Percentiles rank a stretch among this genome's conserved stretches.
Conservation (phyloP, 2,888 invertebrate species). For the Crepidodera aurea region DNA sequence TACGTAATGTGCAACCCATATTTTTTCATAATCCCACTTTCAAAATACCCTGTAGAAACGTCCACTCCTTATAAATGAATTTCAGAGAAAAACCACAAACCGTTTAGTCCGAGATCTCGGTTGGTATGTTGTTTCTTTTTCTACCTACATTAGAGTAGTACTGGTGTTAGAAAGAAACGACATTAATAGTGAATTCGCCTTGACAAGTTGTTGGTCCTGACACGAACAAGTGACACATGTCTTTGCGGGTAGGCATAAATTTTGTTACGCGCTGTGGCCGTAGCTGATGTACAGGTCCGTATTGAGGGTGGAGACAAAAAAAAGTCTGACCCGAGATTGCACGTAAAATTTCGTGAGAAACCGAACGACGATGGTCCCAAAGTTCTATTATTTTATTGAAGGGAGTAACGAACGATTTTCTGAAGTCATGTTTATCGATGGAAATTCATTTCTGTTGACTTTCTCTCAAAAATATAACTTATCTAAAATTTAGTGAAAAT, state of each 20-base stretch:
- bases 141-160: slow-evolving; percentile 18
- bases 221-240: slow-evolving; percentile 50
- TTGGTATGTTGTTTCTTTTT: slow-evolving; percentile 17
- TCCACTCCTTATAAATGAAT: background rate
- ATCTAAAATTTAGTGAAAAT: no score
- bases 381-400: no score
- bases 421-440: no score
- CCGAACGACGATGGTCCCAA: no score
- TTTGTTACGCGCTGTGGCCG: slow-evolving; percentile 24
- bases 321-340: no score
- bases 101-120: slow-evolving; percentile 15
- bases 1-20: no score
- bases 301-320: background rate
- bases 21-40: background rate
- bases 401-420: no score
- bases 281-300: slow-evolving; percentile 12
- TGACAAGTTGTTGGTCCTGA: slow-evolving; percentile 52
- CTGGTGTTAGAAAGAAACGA: slow-evolving; percentile 26
- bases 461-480: no score
- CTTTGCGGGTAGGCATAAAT: slow-evolving; percentile 49
- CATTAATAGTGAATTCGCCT: slow-evolving; percentile 34
- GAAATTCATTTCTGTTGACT: no score
- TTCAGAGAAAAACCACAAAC: slow-evolving; percentile 18
- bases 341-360: no score
- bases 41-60: background rate